These are phyloP conservation scores for Drosophila gaucha DNA, from an alignment of 2,888 invertebrate species.

Conservation along the genomic window DNA sequence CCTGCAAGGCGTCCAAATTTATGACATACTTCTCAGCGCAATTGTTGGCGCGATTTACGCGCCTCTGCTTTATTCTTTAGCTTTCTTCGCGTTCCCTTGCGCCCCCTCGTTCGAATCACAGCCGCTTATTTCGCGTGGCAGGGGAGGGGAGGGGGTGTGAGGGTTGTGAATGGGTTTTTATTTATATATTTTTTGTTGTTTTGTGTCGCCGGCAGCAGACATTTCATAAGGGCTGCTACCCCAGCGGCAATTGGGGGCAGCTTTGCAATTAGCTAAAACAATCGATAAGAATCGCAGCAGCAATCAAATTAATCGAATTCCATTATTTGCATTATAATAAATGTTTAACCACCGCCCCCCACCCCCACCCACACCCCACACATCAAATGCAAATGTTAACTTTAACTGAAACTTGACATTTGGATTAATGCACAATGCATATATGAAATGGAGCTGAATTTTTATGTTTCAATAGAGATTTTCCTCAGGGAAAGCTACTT, in stretches of 20 bases:
- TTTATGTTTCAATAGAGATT: too few species aligned
- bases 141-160: too few species aligned
- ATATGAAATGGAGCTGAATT: too few species aligned
- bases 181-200: too few species aligned
- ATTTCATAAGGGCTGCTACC: slow-evolving; percentile 1
- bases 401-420: too few species aligned
- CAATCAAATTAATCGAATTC: slow-evolving; percentile 45
- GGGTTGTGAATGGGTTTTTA: slow-evolving; percentile 27
- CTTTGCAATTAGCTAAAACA: slow-evolving; percentile 49
- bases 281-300: slow-evolving; percentile 46
- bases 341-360: neutral
- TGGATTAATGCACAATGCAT: too few species aligned
- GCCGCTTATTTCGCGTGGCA: slow-evolving; percentile 6
- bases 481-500: too few species aligned
- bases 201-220: slow-evolving; percentile 9
- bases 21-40: slow-evolving; percentile 80
- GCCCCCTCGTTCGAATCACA: slow-evolving; percentile 15
- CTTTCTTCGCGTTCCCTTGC: neutral
- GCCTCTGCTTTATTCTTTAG: slow-evolving; percentile 36
- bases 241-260: neutral
- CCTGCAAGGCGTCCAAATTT: slow-evolving; percentile 70
- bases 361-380: too few species aligned
- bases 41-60: slow-evolving; percentile 80
- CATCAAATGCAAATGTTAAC: too few species aligned
- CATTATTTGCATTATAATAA: slow-evolving; percentile 26